phyloP scores from a whole-genome alignment of 2,113 vertebrate genomes.

The Pangasianodon hypophthalmus region DNA sequence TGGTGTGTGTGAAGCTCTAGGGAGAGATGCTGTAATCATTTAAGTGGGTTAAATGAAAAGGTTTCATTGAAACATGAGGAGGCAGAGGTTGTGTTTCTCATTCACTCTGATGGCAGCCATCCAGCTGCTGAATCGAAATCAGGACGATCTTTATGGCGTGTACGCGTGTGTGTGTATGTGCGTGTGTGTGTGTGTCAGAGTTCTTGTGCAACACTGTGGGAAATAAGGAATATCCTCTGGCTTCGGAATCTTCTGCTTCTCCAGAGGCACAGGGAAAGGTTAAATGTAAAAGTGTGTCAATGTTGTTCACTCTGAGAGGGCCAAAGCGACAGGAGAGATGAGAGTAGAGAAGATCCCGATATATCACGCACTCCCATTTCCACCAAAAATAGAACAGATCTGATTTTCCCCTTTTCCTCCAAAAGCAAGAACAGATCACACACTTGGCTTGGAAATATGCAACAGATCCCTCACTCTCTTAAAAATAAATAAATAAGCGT shows the following conservation, averaged over 20 bases:
- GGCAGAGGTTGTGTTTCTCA: conserved; percentile 36
- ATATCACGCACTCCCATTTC: neutral
- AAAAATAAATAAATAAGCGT: neutral
- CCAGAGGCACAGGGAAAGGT: neutral
- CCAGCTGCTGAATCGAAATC: conserved; percentile 37
- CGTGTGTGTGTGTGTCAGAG: conserved; percentile 16
- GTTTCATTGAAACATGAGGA: conserved; percentile 43
- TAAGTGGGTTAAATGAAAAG: conserved; percentile 55
- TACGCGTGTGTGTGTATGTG: conserved; percentile 35
- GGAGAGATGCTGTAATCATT: conserved; percentile 53
- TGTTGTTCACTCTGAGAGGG: neutral
- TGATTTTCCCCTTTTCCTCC: neutral
- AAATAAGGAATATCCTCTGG: conserved; percentile 16
- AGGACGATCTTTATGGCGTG: conserved; percentile 21
- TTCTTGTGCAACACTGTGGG: neutral
- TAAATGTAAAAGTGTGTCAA: neutral
- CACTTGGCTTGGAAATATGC: too few species aligned
- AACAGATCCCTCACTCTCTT: neutral
- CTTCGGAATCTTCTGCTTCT: neutral
- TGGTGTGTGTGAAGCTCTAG: conserved; percentile 28
- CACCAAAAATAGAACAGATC: neutral
- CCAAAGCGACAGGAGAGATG: neutral
- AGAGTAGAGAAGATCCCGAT: neutral
- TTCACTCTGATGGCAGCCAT: conserved; percentile 30
- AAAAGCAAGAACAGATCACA: neutral